Conservation (phyloP, 2,113 vertebrate species). For the Prochilodus magdalenae region DNA sequence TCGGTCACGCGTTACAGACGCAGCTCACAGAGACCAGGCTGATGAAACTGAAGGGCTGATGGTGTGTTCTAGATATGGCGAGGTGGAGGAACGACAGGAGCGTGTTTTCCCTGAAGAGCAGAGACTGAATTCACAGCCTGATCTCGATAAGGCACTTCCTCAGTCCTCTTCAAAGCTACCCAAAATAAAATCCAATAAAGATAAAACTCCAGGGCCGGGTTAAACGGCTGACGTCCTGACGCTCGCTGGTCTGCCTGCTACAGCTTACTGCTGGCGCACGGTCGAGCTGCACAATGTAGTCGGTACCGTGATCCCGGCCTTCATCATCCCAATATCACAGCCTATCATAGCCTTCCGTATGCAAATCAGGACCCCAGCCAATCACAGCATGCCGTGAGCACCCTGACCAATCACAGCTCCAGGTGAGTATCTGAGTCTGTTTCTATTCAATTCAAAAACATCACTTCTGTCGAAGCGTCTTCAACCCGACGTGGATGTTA, state of each 20-base stretch:
- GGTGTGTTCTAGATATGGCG: too few relatives aligned
- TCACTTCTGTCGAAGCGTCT: too few relatives aligned
- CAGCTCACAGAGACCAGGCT: not conserved
- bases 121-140: constrained; percentile 36
- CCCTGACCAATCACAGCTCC: too few relatives aligned
- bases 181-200: constrained; percentile 32
- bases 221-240: not conserved
- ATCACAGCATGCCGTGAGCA: constrained; percentile 12
- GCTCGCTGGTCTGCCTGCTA: constrained; percentile 14
- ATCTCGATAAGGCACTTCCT: constrained; percentile 52
- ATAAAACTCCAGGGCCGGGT: constrained; percentile 38
- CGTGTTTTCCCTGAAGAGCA: constrained; percentile 33
- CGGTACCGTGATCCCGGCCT: too few relatives aligned
- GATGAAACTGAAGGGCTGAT: not conserved
- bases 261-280: not conserved
- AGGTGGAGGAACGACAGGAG: not conserved
- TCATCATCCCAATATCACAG: too few relatives aligned
- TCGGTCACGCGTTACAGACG: not conserved
- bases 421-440: not conserved
- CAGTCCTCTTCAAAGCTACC: not conserved
- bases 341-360: not conserved
- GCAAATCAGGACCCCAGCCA: too few relatives aligned
- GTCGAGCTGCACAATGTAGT: not conserved
- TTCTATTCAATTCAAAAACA: not conserved
- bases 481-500: too few relatives aligned